phyloP scores from a whole-genome alignment of 2,113 vertebrate genomes.

The Catharus fuscescens region DNA sequence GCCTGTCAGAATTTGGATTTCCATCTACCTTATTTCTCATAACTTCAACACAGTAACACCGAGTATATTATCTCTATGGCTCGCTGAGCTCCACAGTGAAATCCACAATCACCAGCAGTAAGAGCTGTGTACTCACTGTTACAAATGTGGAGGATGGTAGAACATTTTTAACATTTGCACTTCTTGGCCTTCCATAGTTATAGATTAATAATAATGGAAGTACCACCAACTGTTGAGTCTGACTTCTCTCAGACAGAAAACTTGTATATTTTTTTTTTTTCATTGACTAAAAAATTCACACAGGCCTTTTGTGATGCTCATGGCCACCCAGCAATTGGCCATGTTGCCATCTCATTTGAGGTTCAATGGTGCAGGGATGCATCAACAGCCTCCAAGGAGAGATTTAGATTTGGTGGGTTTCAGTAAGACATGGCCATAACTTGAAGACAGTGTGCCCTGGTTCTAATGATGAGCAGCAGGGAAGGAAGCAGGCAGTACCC shows the following conservation, averaged over 20 bases:
- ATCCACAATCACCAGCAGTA: not conserved
- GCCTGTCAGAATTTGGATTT: not conserved
- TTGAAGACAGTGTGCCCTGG: not conserved
- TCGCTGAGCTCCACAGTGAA: not conserved
- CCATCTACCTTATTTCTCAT: not conserved
- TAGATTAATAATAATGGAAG: not conserved
- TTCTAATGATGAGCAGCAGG: not conserved
- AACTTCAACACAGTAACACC: not conserved
- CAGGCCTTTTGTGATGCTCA: not conserved
- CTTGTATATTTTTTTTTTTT: not conserved
- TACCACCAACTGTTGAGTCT: not conserved
- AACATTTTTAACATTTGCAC: not conserved
- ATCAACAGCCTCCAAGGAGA: not conserved
- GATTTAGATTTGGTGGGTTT: not conserved
- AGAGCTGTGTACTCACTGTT: not conserved
- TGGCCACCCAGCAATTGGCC: not conserved
- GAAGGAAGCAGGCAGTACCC: not conserved
- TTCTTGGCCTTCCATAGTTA: not conserved
- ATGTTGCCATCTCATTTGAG: not conserved
- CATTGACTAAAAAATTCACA: not conserved
- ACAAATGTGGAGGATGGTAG: not conserved
- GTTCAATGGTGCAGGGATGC: not conserved
- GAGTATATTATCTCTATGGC: not conserved
- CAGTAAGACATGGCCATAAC: not conserved
- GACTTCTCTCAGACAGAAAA: not conserved